Percentiles rank a stretch among this genome's conserved stretches.
Conservation (phyloP, 2,113 vertebrate species). For the Gasterosteus nipponicus region DNA sequence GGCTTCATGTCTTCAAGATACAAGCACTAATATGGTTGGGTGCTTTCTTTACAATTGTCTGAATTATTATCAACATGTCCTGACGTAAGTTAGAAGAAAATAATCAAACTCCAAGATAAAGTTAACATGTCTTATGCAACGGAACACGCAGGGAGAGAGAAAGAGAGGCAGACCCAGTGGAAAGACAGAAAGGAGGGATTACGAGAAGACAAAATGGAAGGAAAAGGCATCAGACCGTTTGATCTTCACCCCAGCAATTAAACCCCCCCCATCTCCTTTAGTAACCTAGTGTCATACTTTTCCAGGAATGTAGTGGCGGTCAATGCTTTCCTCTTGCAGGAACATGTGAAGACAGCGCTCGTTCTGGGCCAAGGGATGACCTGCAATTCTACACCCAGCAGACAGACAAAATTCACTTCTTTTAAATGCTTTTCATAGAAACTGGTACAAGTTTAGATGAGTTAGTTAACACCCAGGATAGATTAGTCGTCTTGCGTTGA, state of each 20-base stretch:
- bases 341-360: slow-evolving; percentile 99
- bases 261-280: slow-evolving; percentile 44
- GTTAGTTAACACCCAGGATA: background rate
- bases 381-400: slow-evolving; percentile 88
- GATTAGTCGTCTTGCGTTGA: slow-evolving; percentile 11
- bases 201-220: slow-evolving; percentile 70
- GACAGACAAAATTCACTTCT: background rate
- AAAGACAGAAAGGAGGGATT: slow-evolving; percentile 56
- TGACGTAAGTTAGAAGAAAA: slow-evolving; percentile 24
- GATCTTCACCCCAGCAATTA: slow-evolving; percentile 41
- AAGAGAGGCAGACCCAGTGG: slow-evolving; percentile 64
- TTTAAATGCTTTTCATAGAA: background rate
- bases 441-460: background rate
- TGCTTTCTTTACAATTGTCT: slow-evolving; percentile 23
- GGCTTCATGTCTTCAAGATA: slow-evolving; percentile 32
- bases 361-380: slow-evolving; percentile 97
- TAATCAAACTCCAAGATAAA: slow-evolving; percentile 29
- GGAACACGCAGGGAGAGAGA: slow-evolving; percentile 57
- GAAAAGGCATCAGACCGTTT: slow-evolving; percentile 77
- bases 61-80: slow-evolving; percentile 29
- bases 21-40: slow-evolving; percentile 23
- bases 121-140: slow-evolving; percentile 46
- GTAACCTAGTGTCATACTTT: slow-evolving; percentile 95
- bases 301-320: slow-evolving; percentile 98
- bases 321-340: slow-evolving; percentile 96